These are phyloP conservation scores for Agrotis clavis DNA, from an alignment of 2,888 invertebrate species.

Conservation along the genomic window DNA sequence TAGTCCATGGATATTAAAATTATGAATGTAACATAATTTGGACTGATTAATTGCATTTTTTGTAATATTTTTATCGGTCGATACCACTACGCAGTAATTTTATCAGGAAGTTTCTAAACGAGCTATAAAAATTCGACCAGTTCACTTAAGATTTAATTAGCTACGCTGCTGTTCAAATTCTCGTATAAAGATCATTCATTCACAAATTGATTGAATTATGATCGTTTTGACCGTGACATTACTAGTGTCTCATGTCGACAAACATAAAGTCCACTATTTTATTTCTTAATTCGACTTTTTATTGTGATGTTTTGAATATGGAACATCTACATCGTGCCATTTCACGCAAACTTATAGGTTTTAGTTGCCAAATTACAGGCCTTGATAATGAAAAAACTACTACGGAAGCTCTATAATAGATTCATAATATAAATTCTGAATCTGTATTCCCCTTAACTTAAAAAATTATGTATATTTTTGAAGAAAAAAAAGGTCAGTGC, in stretches of 20 bases:
- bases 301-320: slow-evolving; percentile 10
- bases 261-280: slow-evolving; percentile 10
- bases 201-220: slow-evolving; percentile 49
- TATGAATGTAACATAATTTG: neutral
- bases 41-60: neutral
- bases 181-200: slow-evolving; percentile 37
- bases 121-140: slow-evolving; percentile 23
- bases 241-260: slow-evolving; percentile 36
- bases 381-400: slow-evolving; percentile 19
- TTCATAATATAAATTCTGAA: neutral
- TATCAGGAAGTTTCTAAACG: slow-evolving; percentile 5
- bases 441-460: slow-evolving; percentile 11
- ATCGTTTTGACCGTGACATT: slow-evolving; percentile 66
- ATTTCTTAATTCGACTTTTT: slow-evolving; percentile 11
- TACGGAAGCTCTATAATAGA: slow-evolving; percentile 20
- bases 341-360: slow-evolving; percentile 7
- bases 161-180: slow-evolving; percentile 21
- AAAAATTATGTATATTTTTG: neutral
- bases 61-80: neutral
- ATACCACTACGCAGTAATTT: neutral
- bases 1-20: neutral
- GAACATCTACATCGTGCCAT: neutral
- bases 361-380: slow-evolving; percentile 40
- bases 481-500: slow-evolving; percentile 13
- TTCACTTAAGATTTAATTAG: slow-evolving; percentile 8